Evolutionary conservation across 2,797 vertebrate genomes (phyloP).

Genomic region (Pelochelys cantorii): DNA sequence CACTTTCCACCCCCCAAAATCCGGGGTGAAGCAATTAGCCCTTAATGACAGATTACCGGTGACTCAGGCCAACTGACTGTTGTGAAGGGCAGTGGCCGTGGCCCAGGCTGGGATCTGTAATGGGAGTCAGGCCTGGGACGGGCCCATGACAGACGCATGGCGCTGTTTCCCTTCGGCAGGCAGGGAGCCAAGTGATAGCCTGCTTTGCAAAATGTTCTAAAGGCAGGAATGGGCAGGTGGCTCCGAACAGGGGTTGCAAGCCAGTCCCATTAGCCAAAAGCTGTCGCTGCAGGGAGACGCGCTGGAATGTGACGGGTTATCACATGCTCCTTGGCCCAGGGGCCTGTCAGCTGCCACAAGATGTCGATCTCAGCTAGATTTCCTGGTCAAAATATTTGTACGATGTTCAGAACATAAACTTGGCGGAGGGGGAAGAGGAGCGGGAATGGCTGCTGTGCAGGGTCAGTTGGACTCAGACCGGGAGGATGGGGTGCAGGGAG

Average conservation of each 20-base stretch:
- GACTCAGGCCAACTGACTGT: constrained; percentile 6
- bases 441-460: fast-evolving
- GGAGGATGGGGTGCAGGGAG: background rate
- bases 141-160: background rate
- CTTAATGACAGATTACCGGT: background rate
- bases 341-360: background rate
- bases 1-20: background rate
- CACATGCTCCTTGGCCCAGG: background rate
- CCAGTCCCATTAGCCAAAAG: too few species aligned
- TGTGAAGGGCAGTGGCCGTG: constrained; percentile 1
- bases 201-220: background rate
- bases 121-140: background rate
- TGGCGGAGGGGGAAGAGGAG: background rate
- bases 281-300: background rate
- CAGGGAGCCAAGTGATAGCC: fast-evolving
- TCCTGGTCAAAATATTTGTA: background rate
- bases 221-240: too few species aligned
- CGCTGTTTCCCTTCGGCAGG: fast-evolving
- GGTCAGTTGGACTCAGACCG: fast-evolving
- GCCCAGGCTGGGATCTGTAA: background rate
- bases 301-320: fast-evolving
- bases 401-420: background rate
- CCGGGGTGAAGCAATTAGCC: fast-evolving
- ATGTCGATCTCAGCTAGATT: background rate
- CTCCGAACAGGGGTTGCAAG: too few species aligned